A percentile compares a stretch with the other conserved stretches of the same genome.
phyloP scores from a whole-genome alignment of 2,888 invertebrate species.

The Apamea epomidion region DNA sequence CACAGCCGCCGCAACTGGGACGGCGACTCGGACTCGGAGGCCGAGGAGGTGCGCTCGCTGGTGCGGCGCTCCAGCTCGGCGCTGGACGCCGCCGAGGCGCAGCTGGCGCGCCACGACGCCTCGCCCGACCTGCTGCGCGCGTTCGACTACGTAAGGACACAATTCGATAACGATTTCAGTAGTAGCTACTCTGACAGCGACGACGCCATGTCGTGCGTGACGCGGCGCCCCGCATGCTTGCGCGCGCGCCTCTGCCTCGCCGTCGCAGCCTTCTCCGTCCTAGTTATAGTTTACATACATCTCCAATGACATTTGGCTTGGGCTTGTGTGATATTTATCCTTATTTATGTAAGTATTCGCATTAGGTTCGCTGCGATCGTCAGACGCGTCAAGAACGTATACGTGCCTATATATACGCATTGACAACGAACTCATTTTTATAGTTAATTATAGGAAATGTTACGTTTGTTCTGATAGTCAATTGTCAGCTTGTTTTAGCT shows the following conservation, averaged over 20 bases:
- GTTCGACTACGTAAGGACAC: constrained; percentile 89
- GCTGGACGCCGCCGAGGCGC: constrained; percentile 91
- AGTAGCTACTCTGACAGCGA: constrained; percentile 77
- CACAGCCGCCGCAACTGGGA: constrained; percentile 80
- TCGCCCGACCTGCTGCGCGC: constrained; percentile 87
- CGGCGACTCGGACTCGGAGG: constrained; percentile 92
- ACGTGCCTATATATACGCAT: constrained; percentile 55
- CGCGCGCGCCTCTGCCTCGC: constrained; percentile 86
- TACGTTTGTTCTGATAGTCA: constrained; percentile 66
- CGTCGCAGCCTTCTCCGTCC: constrained; percentile 87
- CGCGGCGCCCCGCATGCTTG: constrained; percentile 81
- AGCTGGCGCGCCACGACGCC: constrained; percentile 87
- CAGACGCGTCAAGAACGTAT: constrained; percentile 70
- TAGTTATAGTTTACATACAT: constrained; percentile 88
- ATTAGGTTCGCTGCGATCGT: constrained; percentile 84
- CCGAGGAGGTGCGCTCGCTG: constrained; percentile 92
- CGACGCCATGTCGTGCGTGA: constrained; percentile 72
- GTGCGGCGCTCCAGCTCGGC: constrained; percentile 92
- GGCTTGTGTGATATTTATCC: constrained; percentile 86
- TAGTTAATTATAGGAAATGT: constrained; percentile 64
- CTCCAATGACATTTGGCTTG: constrained; percentile 87
- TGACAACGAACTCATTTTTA: constrained; percentile 66
- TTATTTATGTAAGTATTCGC: constrained; percentile 85
- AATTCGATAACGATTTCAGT: constrained; percentile 86
- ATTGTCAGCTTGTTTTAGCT: constrained; percentile 60